A percentile compares a stretch with the other conserved stretches of the same genome.
These are phyloP conservation scores for Schizopygopsis malacanthus DNA, from an alignment of 2,797 vertebrate species.

Conservation along the genomic window DNA sequence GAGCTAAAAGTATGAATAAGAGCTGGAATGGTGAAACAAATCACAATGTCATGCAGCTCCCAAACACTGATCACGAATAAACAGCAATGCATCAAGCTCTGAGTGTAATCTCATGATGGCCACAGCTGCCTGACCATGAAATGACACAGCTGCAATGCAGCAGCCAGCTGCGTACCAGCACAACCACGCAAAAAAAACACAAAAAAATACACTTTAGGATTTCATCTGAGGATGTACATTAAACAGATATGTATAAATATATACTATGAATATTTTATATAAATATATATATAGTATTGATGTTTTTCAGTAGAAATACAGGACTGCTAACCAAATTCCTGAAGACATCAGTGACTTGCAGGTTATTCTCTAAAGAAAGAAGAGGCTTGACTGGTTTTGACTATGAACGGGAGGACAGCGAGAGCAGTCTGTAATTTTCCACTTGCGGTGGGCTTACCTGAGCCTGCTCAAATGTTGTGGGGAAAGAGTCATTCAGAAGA, in stretches of 20 bases:
- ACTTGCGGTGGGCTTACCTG: conserved; percentile 1
- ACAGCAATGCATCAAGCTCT: background rate
- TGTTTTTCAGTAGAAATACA: background rate
- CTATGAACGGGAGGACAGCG: background rate
- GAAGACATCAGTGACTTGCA: background rate
- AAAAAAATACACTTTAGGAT: too few relatives aligned
- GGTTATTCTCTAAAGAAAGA: background rate
- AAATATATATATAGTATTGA: too few relatives aligned
- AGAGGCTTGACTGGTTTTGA: background rate
- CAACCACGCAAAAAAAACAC: too few relatives aligned
- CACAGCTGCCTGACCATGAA: background rate
- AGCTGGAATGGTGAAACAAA: background rate
- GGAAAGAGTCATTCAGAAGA: background rate
- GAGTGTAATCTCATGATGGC: background rate
- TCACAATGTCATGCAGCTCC: background rate
- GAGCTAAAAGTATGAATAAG: background rate
- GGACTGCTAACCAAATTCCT: background rate
- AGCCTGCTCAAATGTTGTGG: background rate
- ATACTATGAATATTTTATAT: too few relatives aligned
- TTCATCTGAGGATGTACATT: background rate
- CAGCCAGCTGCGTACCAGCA: background rate
- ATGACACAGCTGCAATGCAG: conserved; percentile 7
- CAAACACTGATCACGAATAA: background rate
- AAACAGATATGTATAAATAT: background rate
- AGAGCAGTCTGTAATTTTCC: conserved; percentile 6